Percentiles rank a stretch among this genome's conserved stretches.
phyloP scores from a whole-genome alignment of 2,113 vertebrate genomes.

The Lamprotornis superbus region DNA sequence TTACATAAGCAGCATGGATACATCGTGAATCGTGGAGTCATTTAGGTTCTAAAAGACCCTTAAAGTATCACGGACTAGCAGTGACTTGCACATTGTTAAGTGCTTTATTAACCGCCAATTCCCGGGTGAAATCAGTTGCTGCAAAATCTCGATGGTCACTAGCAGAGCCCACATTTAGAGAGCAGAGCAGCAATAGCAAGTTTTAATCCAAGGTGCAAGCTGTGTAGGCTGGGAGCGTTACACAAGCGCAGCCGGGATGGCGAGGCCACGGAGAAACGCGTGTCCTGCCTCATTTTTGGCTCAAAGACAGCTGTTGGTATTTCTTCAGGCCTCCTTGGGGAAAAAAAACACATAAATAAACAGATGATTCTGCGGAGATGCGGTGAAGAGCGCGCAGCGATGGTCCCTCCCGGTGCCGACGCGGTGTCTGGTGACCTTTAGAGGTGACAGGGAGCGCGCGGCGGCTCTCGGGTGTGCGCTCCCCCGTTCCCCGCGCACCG shows the following conservation, averaged over 20 bases:
- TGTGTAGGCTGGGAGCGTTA: accelerated
- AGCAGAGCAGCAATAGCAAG: accelerated
- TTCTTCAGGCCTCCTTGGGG: background rate
- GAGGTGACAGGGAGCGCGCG: background rate
- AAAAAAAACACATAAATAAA: accelerated
- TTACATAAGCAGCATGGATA: background rate
- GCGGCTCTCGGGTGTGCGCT: background rate
- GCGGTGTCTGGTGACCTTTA: background rate
- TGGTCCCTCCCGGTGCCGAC: accelerated
- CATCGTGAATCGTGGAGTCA: accelerated
- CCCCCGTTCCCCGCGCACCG: background rate
- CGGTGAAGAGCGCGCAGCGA: background rate
- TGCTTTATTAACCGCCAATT: background rate
- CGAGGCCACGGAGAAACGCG: accelerated
- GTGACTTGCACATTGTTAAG: background rate
- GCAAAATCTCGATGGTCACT: background rate
- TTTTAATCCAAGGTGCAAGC: background rate
- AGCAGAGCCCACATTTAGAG: background rate
- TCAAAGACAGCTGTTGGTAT: background rate
- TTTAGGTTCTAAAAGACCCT: background rate
- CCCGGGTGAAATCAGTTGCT: background rate
- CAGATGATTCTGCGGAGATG: background rate
- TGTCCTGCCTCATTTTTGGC: background rate
- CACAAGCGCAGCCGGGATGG: background rate
- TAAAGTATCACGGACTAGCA: background rate